These are phyloP conservation scores for Campaea margaritaria DNA, from an alignment of 2,888 invertebrate species.

Conservation along the genomic window DNA sequence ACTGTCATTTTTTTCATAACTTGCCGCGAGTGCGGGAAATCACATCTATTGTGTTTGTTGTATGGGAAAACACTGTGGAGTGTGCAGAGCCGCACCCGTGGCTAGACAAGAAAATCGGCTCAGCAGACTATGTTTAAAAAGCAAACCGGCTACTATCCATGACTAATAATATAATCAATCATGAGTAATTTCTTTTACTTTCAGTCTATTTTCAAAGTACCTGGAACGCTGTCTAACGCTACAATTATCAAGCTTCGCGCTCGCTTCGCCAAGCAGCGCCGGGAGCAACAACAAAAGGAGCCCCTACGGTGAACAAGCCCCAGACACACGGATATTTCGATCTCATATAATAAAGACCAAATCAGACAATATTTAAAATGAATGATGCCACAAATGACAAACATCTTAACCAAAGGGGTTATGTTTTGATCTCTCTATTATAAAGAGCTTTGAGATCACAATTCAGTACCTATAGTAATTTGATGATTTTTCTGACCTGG, in stretches of 20 bases:
- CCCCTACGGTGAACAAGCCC: slow-evolving; percentile 66
- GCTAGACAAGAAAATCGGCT: too few relatives aligned
- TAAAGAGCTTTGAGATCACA: slow-evolving; percentile 12
- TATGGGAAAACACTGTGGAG: too few relatives aligned
- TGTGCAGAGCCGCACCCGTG: too few relatives aligned
- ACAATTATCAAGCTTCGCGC: slow-evolving; percentile 87
- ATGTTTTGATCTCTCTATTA: slow-evolving; percentile 18
- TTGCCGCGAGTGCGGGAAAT: too few relatives aligned
- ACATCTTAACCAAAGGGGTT: slow-evolving; percentile 3
- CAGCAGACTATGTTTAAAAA: too few relatives aligned
- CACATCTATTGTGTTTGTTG: too few relatives aligned
- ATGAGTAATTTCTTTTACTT: slow-evolving; percentile 58
- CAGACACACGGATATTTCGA: slow-evolving; percentile 52
- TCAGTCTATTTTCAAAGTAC: slow-evolving; percentile 92
- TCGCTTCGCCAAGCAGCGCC: slow-evolving; percentile 83
- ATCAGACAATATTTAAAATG: slow-evolving; percentile 42
- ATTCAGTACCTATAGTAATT: not conserved
- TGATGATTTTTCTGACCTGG: too few relatives aligned
- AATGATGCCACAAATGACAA: slow-evolving; percentile 24
- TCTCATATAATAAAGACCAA: slow-evolving; percentile 65
- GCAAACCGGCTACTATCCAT: too few relatives aligned
- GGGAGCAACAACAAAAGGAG: slow-evolving; percentile 79
- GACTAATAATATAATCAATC: too few relatives aligned
- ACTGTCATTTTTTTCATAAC: too few relatives aligned
- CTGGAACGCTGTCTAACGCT: slow-evolving; percentile 90